A percentile compares a stretch with the other conserved stretches of the same genome.
These are phyloP conservation scores for Stenolophus ochropezus DNA, from an alignment of 2,888 invertebrate genomes.

Conservation along the genomic window DNA sequence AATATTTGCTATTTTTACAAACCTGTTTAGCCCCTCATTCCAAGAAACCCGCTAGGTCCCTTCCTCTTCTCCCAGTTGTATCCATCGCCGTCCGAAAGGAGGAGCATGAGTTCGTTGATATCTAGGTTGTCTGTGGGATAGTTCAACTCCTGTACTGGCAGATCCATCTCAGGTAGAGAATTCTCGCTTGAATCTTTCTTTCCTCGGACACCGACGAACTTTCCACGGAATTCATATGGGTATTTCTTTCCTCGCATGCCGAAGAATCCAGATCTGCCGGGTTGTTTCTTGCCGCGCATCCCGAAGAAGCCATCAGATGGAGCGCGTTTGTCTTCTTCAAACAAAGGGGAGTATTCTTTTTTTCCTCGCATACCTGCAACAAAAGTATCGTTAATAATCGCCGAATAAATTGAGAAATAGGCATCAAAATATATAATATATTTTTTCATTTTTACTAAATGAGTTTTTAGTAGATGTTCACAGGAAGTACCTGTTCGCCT, in stretches of 20 bases:
- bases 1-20: too few species aligned
- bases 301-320: constrained; percentile 74
- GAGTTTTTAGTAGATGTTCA: too few species aligned
- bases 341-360: constrained; percentile 48
- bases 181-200: constrained; percentile 74
- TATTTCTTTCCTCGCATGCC: constrained; percentile 78
- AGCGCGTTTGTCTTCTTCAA: constrained; percentile 65
- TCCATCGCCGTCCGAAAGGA: constrained; percentile 6
- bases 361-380: constrained; percentile 45
- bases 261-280: constrained; percentile 69
- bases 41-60: constrained; percentile 45
- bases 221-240: constrained; percentile 77
- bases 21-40: constrained; percentile 53
- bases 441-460: too few species aligned
- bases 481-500: too few species aligned
- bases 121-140: constrained; percentile 66
- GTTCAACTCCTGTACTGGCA: constrained; percentile 5
- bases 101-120: constrained; percentile 68
- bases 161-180: constrained; percentile 39
- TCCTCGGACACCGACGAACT: constrained; percentile 84
- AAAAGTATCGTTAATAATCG: too few species aligned
- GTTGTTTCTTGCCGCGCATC: constrained; percentile 78
- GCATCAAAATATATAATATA: too few species aligned
- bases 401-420: too few species aligned
- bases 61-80: constrained; percentile 39